Conservation (phyloP, 2,113 vertebrate species). For the Raphicerus campestris region DNA sequence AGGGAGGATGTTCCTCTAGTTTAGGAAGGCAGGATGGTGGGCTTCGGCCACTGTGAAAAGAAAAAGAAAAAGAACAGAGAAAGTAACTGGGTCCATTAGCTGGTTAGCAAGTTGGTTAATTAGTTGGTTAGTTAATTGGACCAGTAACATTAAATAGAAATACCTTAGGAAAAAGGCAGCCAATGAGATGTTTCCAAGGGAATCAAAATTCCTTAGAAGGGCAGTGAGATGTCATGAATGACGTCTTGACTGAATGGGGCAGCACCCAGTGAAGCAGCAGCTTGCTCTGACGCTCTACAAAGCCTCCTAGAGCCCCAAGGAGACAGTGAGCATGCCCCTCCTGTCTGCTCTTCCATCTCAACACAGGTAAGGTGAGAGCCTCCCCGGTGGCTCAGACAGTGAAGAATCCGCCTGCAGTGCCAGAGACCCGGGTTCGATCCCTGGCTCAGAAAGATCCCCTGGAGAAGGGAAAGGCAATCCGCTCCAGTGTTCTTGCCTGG, state of each 20-base stretch:
- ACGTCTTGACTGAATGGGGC: rapidly evolving
- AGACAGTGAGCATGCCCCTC: rapidly evolving
- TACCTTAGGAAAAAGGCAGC: neutral
- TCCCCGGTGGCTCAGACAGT: neutral
- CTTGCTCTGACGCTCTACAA: rapidly evolving
- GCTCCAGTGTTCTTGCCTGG: neutral
- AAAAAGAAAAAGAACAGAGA: neutral
- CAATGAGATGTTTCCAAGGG: neutral
- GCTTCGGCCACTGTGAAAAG: neutral
- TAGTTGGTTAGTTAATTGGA: neutral
- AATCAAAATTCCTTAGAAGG: neutral
- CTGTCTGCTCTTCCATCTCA: rapidly evolving
- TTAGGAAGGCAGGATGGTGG: neutral
- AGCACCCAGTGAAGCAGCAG: rapidly evolving
- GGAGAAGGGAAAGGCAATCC: no score
- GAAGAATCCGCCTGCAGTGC: neutral
- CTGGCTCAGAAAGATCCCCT: neutral
- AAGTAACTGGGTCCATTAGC: neutral
- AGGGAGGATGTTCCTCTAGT: neutral
- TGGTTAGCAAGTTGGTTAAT: neutral
- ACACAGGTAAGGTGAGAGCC: rapidly evolving
- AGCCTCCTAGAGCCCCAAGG: neutral
- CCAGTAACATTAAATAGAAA: neutral
- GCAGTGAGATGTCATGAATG: rapidly evolving
- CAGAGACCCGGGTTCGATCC: neutral